Percentiles rank a stretch among this genome's conserved stretches.
phyloP scores from a whole-genome alignment of 2,888 invertebrate species.

The Mythimna pallens region DNA sequence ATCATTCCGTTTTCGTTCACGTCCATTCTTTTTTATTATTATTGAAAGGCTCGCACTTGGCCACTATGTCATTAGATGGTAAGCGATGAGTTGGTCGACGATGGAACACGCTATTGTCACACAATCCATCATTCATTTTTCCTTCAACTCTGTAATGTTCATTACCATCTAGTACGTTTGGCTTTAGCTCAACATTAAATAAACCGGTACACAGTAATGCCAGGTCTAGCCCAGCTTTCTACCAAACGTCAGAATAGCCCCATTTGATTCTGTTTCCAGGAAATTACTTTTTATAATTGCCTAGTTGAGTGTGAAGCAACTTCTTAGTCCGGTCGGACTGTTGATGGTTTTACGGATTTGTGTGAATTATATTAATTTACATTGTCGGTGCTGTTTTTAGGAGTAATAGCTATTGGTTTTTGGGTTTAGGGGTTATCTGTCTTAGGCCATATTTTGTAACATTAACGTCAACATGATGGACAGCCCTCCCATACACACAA shows the following conservation, averaged over 20 bases:
- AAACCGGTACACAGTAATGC: conserved; percentile 46
- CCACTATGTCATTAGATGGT: no score
- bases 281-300: conserved; percentile 56
- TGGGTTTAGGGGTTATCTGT: no score
- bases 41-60: no score
- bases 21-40: no score
- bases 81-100: no score
- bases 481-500: no score
- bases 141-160: no score
- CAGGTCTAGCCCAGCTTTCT: conserved; percentile 56
- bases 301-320: conserved; percentile 31
- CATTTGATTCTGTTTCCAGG: conserved; percentile 54
- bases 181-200: conserved; percentile 26
- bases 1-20: no score
- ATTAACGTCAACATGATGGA: no score
- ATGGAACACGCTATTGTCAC: no score
- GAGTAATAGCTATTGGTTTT: neutral
- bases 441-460: no score
- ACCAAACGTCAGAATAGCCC: conserved; percentile 25
- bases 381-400: neutral
- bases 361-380: conserved; percentile 7
- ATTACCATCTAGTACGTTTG: conserved; percentile 14
- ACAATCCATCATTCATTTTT: no score
- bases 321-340: conserved; percentile 37
- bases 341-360: conserved; percentile 6